These are phyloP conservation scores for Sylvia atricapilla DNA, from an alignment of 2,113 vertebrate species.

Conservation along the genomic window DNA sequence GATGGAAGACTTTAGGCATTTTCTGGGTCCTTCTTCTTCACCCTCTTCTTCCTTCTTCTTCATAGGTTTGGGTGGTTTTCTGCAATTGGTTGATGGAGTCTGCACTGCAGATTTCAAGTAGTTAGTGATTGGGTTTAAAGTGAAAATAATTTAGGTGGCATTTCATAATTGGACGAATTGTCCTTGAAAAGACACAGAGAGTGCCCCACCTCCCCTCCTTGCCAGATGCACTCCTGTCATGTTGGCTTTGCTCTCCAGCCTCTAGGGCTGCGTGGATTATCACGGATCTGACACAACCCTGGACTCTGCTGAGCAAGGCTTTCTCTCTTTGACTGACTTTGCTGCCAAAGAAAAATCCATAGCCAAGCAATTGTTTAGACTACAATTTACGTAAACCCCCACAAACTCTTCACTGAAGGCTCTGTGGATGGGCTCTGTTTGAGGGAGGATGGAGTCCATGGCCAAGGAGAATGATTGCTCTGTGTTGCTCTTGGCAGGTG, in stretches of 20 bases:
- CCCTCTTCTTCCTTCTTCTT: too few relatives aligned
- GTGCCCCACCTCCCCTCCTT: background rate
- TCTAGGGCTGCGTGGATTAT: background rate
- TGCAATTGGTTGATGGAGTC: too few relatives aligned
- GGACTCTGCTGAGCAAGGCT: background rate
- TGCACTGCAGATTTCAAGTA: too few relatives aligned
- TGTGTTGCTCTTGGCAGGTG: background rate
- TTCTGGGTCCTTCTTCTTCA: too few relatives aligned
- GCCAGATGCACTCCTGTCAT: accelerated
- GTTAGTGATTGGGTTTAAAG: too few relatives aligned
- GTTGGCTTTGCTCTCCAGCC: background rate
- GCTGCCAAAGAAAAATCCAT: background rate
- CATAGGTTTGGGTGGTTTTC: too few relatives aligned
- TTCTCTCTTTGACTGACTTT: background rate
- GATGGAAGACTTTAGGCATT: too few relatives aligned
- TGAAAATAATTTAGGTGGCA: too few relatives aligned
- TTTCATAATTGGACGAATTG: too few relatives aligned
- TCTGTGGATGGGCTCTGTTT: background rate
- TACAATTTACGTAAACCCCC: background rate
- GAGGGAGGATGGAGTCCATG: background rate
- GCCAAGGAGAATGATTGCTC: background rate
- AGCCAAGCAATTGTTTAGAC: background rate
- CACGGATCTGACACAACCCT: background rate
- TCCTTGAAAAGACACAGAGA: too few relatives aligned
- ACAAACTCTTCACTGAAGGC: background rate